These are phyloP conservation scores for Hydraecia micacea DNA, from an alignment of 2,888 invertebrate genomes.

Conservation along the genomic window DNA sequence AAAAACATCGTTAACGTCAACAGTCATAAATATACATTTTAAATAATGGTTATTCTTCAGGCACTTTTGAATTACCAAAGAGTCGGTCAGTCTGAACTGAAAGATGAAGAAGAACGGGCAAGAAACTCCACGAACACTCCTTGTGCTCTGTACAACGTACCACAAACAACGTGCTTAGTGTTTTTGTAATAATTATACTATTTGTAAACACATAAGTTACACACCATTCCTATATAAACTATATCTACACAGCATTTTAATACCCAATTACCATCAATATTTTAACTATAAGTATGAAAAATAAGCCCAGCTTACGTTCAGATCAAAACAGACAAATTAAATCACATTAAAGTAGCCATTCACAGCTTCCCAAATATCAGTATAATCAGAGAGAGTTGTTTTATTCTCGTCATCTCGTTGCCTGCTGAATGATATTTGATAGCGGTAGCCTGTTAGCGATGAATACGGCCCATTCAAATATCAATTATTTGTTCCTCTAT, in stretches of 20 bases:
- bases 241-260: slow-evolving; percentile 1
- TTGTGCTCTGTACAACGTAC: no score
- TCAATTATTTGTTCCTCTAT: slow-evolving; percentile 73
- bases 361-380: slow-evolving; percentile 49
- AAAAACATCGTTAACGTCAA: no score
- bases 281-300: background rate
- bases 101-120: no score
- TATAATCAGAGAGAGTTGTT: slow-evolving; percentile 45
- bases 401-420: slow-evolving; percentile 49
- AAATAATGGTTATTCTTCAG: no score
- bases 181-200: no score
- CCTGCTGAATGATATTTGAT: slow-evolving; percentile 82
- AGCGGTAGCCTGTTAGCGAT: slow-evolving; percentile 77
- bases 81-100: no score
- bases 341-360: slow-evolving; percentile 33
- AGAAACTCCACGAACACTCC: no score
- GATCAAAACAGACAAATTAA: slow-evolving; percentile 46
- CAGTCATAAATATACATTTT: no score
- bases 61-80: no score
- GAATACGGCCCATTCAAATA: slow-evolving; percentile 75
- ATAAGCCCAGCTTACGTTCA: slow-evolving; percentile 29
- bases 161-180: no score
- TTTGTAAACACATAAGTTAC: no score
- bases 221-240: no score
- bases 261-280: slow-evolving; percentile 18